A percentile compares a stretch with the other conserved stretches of the same genome.
phyloP scores from a whole-genome alignment of 2,797 vertebrate genomes.

The Myiothlypis chrysogaster region DNA sequence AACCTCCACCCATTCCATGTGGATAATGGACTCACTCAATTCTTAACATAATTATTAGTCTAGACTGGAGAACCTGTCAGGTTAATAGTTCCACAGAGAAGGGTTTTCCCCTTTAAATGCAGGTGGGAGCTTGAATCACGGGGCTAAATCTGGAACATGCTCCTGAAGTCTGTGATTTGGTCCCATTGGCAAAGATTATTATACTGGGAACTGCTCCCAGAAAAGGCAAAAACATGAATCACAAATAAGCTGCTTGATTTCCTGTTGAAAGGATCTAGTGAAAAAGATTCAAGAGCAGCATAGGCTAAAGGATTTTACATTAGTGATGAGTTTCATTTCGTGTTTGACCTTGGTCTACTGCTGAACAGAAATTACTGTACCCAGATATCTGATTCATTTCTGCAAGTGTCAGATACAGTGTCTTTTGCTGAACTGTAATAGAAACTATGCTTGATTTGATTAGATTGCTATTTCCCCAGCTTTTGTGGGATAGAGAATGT shows the following conservation, averaged over 20 bases:
- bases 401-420: neutral
- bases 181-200: slow-evolving; percentile 15
- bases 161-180: neutral
- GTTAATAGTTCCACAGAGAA: slow-evolving; percentile 16
- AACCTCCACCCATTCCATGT: neutral
- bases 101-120: slow-evolving; percentile 40
- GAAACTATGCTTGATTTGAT: neutral
- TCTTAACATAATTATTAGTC: slow-evolving; percentile 44
- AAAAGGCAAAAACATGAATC: slow-evolving; percentile 11
- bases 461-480: neutral
- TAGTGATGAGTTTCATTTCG: slow-evolving; percentile 16
- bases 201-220: slow-evolving; percentile 5
- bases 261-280: neutral
- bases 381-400: neutral
- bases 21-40: neutral
- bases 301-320: slow-evolving; percentile 17
- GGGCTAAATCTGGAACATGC: slow-evolving; percentile 23
- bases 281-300: slow-evolving; percentile 4
- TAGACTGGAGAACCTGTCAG: slow-evolving; percentile 40
- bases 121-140: slow-evolving; percentile 35
- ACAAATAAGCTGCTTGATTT: neutral
- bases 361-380: neutral
- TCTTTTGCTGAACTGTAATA: slow-evolving; percentile 13
- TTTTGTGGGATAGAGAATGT: neutral
- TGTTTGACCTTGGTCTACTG: slow-evolving; percentile 8